Base-by-base conservation (phyloP, 2,888 invertebrate species). In the Lordiphosa fenestrarum region DNA sequence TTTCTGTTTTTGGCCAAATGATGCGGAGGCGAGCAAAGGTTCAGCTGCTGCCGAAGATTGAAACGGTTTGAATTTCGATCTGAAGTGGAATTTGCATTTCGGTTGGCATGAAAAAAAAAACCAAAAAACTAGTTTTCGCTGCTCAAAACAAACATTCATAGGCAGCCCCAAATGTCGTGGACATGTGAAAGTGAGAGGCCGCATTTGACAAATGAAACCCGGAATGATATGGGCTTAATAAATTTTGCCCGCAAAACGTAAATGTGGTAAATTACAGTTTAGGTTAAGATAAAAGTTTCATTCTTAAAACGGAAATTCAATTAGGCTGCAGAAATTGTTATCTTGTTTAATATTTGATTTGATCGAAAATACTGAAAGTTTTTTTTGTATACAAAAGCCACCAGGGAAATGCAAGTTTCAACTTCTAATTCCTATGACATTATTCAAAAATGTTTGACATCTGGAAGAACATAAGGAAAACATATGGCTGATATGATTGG, bases 1-100 rank as follows among this genome's bases (percentile, higher is more conserved):
- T n/a, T n/a, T n/a, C n/a, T n/a, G 10, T 56, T 48, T 58, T 59
- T 59, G 38, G 38, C 46, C 33, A 59, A 56, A 30, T 42, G 60
- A 67, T 67, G 62, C 62, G 52, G n/a, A n/a, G 21, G 47, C 6
- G 21, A 15, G 15, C 15, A 15, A 15, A 21, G 40, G 25, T 25
- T 25, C 35, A 42, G 15, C 19, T 15, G 48, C 42, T 25, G 25
- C 42, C 35, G 35, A 2, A 59, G 23, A 57, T 44, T 35, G 57
- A 25, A 25, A 25, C 6, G 25, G 25, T 25, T 25, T 25, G 25
- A 25, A 25, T 25, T 25, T 47, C 47, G 47, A 47, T 47, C 35
- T 33, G 15, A 36, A 47, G 47, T 47, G 10, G 35, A 19, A 35
- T 47, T 47, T 47, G 36, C 36, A 46, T 46, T 46, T 46, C 30